Evolutionary conservation across 2,888 invertebrate genomes (phyloP).

Genomic region (Adelognathus sp.): DNA sequence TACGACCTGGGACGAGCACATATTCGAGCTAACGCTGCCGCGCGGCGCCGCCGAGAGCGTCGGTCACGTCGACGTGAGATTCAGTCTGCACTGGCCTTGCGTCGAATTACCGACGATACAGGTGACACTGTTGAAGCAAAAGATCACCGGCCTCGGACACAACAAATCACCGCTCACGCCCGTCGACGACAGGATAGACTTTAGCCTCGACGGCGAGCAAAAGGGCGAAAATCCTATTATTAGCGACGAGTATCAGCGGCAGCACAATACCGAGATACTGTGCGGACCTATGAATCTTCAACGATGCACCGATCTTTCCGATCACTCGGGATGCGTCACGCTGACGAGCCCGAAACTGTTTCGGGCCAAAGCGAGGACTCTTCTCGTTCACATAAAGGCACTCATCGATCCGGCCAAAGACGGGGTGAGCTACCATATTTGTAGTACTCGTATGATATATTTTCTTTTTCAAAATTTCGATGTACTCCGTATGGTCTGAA

Average conservation of each 20-base stretch:
- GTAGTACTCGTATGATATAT: too few relatives aligned
- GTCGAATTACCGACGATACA: slow-evolving; percentile 90
- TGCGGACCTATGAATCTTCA: slow-evolving; percentile 94
- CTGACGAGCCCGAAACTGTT: slow-evolving; percentile 93
- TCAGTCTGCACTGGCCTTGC: slow-evolving; percentile 90
- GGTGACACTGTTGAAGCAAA: slow-evolving; percentile 87
- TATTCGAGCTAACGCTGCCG: slow-evolving; percentile 93
- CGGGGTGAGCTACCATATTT: slow-evolving; percentile 71
- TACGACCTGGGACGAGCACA: slow-evolving; percentile 95
- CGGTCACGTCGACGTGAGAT: slow-evolving; percentile 95
- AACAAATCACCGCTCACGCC: slow-evolving; percentile 80
- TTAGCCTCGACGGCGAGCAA: slow-evolving; percentile 76
- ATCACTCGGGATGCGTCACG: slow-evolving; percentile 92
- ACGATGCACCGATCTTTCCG: slow-evolving; percentile 91
- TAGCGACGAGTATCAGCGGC: slow-evolving; percentile 90
- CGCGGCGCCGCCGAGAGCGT: slow-evolving; percentile 86
- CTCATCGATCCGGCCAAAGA: slow-evolving; percentile 86
- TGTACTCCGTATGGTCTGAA: too few relatives aligned
- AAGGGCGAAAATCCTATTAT: slow-evolving; percentile 88
- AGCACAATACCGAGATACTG: slow-evolving; percentile 94
- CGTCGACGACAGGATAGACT: slow-evolving; percentile 83
- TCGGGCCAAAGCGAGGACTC: slow-evolving; percentile 89
- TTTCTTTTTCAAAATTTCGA: too few relatives aligned
- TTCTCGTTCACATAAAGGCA: slow-evolving; percentile 90
- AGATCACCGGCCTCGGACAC: slow-evolving; percentile 86